These are phyloP conservation scores for Hemichromis elongatus DNA, from an alignment of 2,113 vertebrate species.

Conservation along the genomic window DNA sequence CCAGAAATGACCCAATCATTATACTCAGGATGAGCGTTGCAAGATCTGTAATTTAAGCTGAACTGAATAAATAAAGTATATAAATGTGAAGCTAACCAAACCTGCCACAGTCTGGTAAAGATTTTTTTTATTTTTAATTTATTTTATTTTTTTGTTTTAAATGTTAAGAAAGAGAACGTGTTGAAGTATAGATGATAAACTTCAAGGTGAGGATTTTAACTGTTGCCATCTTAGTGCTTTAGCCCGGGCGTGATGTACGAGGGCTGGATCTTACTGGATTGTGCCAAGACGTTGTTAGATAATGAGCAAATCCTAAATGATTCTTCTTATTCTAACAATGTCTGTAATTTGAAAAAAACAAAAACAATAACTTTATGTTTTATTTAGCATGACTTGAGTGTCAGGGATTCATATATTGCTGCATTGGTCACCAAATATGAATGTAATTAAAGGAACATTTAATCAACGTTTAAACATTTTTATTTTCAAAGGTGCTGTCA, in stretches of 20 bases:
- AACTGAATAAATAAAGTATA: neutral
- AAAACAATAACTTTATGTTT: neutral
- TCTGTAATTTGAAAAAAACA: neutral
- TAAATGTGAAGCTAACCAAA: neutral
- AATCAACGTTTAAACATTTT: neutral
- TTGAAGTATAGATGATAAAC: neutral
- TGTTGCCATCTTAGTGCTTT: neutral
- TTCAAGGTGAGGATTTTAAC: neutral
- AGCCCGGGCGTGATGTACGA: neutral
- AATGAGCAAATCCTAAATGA: neutral
- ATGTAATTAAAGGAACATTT: neutral
- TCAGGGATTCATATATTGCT: accelerated
- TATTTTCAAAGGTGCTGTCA: accelerated
- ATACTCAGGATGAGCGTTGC: neutral
- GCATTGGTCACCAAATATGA: neutral
- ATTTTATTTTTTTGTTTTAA: neutral
- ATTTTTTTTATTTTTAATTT: no score
- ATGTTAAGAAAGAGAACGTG: neutral
- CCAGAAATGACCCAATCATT: neutral
- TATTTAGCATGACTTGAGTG: neutral
- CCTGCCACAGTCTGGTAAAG: neutral
- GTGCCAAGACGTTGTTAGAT: neutral
- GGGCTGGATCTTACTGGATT: neutral
- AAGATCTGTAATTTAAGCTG: neutral
- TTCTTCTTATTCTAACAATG: neutral